These are phyloP conservation scores for Scortum barcoo DNA, from an alignment of 2,113 vertebrate genomes.

Conservation along the genomic window DNA sequence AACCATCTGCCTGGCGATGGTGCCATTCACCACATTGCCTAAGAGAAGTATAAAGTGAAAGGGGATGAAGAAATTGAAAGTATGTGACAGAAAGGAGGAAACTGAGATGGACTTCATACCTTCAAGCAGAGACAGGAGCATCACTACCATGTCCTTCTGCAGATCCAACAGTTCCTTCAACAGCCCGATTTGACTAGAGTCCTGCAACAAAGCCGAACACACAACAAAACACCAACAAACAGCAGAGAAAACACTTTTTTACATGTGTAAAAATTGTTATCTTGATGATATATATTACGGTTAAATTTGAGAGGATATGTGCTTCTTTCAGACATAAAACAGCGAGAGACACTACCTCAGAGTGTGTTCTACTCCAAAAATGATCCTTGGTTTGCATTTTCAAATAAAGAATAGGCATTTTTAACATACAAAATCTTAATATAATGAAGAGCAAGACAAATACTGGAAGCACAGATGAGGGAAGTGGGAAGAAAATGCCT, in stretches of 20 bases:
- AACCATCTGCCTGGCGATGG: conserved; percentile 97
- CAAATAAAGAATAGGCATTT: conserved; percentile 75
- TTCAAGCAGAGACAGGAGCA: conserved; percentile 94
- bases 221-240: conserved; percentile 30
- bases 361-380: conserved; percentile 88
- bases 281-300: neutral
- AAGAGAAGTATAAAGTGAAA: neutral
- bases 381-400: conserved; percentile 87
- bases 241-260: conserved; percentile 39
- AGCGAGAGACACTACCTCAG: conserved; percentile 86
- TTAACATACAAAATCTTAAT: conserved; percentile 52
- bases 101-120: conserved; percentile 74
- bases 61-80: neutral
- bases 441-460: conserved; percentile 44
- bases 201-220: conserved; percentile 79
- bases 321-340: conserved; percentile 33
- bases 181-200: conserved; percentile 94
- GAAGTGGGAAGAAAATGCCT: neutral
- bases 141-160: conserved; percentile 98
- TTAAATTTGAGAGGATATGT: conserved; percentile 20
- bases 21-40: conserved; percentile 97
- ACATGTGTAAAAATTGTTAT: neutral
- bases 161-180: conserved; percentile 95
- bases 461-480: conserved; percentile 29
- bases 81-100: neutral